Conservation (phyloP, 2,797 vertebrate species). For the Tadarida brasiliensis region DNA sequence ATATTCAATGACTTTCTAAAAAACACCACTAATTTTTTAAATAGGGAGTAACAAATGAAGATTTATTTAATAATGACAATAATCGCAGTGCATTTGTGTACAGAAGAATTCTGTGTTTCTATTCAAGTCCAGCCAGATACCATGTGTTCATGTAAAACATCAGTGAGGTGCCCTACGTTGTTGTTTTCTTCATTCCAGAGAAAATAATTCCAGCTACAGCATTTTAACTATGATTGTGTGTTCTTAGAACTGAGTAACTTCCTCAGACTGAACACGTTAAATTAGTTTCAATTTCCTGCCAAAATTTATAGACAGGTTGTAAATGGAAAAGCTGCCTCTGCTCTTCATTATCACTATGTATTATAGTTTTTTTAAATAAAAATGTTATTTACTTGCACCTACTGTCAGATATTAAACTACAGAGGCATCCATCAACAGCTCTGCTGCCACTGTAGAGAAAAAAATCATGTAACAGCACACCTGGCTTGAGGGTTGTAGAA, state of each 20-base stretch:
- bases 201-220: conserved; percentile 45
- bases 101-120: conserved; percentile 2
- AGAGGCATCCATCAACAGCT: conserved; percentile 77
- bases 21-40: not conserved
- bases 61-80: conserved; percentile 48
- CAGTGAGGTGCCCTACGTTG: not conserved
- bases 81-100: not conserved
- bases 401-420: conserved; percentile 78
- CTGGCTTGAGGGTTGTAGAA: conserved; percentile 72
- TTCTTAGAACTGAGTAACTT: conserved; percentile 76
- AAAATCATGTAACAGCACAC: conserved; percentile 69
- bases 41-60: not conserved
- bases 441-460: conserved; percentile 65
- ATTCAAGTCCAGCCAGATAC: conserved; percentile 22
- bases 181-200: conserved; percentile 54
- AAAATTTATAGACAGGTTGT: conserved; percentile 83
- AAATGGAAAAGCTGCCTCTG: conserved; percentile 81
- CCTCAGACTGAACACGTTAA: conserved; percentile 77
- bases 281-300: conserved; percentile 84
- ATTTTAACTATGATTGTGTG: conserved; percentile 56
- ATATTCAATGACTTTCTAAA: not conserved
- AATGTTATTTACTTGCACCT: conserved; percentile 81
- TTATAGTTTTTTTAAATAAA: conserved; percentile 82
- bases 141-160: not conserved
- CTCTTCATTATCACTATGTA: conserved; percentile 80